Percentiles rank a stretch among this genome's conserved stretches.
phyloP scores from a whole-genome alignment of 2,888 invertebrate species.

The Furcula furcula region DNA sequence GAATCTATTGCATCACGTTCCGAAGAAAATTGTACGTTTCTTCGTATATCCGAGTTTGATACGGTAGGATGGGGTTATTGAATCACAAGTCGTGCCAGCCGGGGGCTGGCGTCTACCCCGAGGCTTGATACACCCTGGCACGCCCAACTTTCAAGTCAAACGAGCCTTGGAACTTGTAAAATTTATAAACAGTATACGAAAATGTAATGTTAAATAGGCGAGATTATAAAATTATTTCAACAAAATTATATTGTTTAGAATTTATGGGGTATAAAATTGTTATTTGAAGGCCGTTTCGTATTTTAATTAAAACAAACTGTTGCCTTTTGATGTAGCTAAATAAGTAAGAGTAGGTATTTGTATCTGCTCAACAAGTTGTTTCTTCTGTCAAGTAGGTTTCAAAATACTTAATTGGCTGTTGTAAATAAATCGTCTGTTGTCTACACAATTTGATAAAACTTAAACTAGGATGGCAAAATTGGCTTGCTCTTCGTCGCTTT shows the following conservation, averaged over 20 bases:
- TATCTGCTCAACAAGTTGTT: background rate
- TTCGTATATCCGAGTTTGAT: constrained; percentile 15
- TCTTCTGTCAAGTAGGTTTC: background rate
- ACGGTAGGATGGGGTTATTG: constrained; percentile 16
- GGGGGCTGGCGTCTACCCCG: constrained; percentile 19
- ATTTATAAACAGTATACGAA: constrained; percentile 22
- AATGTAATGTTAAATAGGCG: constrained; percentile 2
- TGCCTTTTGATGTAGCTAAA: background rate
- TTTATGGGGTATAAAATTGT: background rate
- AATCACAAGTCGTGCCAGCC: constrained; percentile 25
- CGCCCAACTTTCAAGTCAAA: constrained; percentile 22
- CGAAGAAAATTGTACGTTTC: constrained; percentile 14
- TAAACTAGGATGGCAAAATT: too few species aligned
- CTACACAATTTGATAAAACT: too few species aligned
- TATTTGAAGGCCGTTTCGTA: background rate
- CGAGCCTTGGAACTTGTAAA: constrained; percentile 23
- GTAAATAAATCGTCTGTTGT: too few species aligned
- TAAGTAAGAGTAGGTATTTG: background rate
- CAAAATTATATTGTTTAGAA: background rate
- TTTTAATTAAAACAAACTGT: background rate
- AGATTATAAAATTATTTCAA: background rate
- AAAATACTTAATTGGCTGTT: background rate
- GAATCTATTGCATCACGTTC: constrained; percentile 10
- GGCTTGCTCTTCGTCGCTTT: too few species aligned
- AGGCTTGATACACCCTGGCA: constrained; percentile 27